Base-by-base conservation (phyloP, 1,140 invertebrate genomes). In the Pseudomyrmex flavicornis region DNA sequence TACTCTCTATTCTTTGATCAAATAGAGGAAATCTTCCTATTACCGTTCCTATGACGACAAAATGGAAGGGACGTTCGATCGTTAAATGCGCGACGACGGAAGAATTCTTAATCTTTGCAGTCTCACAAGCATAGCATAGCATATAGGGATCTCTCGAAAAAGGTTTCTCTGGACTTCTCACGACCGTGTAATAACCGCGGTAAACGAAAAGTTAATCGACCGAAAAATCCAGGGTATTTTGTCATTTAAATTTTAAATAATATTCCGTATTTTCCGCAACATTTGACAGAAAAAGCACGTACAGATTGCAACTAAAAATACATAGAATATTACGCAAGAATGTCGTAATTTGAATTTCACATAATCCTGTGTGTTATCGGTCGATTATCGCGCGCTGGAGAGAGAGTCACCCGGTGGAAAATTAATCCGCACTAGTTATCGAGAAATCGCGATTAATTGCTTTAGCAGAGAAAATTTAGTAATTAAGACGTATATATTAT, bases 1-100 rank as follows among this genome's bases (percentile, higher is more conserved):
- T 26, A n/a, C 15, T 35, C 35, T 35, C 35, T 70, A 26, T 59
- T 59, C 54, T 80, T 12, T 15, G 15, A 69, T 63, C n/a, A 26
- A 69, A 69, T 17, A 52, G 44, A 48, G 44, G 3, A 26, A 13
- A 72, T 61, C 20, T 26, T 56, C 44, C 72, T 26, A 5, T 72
- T n/a, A 35, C 54, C 76, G 76, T 80, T 80, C 68, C 76, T 80
- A 80, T 72, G 76, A 80, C 76, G 66, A 72, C 76, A 70, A 80
- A 80, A 80, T 80, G 76, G 76, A 80, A 70, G 44, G 26, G 56
- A 70, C 35, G 76, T 72, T 72, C 76, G 76, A 70, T 75, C 73
- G 59, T 13, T 20, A 46, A 35, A 46, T 59, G 20, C 13, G 66
- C 13, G 76, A 79, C 15, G 65, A 52, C 35, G 35, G 20, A 20